Percentiles rank a stretch among this genome's conserved stretches.
Conservation (phyloP, 2,797 vertebrate genomes). For the Cynodonichthys magdalenae region DNA sequence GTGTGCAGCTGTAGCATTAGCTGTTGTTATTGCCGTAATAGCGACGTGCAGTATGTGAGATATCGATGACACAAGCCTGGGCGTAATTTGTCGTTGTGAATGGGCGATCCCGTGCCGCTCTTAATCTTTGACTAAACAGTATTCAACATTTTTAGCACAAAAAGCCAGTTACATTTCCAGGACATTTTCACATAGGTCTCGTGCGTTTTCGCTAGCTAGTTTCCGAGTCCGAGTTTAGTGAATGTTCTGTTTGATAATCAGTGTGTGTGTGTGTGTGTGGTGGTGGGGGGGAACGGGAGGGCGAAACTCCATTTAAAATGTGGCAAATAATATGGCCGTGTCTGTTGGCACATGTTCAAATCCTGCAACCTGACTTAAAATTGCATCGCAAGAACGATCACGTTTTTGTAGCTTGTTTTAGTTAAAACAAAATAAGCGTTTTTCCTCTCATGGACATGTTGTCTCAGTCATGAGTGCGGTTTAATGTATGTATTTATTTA, state of each 20-base stretch:
- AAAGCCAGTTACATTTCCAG: conserved; percentile 5
- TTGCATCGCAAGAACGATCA: not conserved
- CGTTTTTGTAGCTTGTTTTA: not conserved
- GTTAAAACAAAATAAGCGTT: not conserved
- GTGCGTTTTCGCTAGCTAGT: conserved; percentile 22
- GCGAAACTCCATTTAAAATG: conserved; percentile 13
- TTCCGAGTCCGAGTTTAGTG: conserved; percentile 13
- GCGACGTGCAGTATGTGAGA: conserved; percentile 57
- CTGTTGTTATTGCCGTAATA: conserved; percentile 38
- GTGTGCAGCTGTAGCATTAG: conserved; percentile 48
- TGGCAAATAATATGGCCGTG: conserved; percentile 15
- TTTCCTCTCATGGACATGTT: not conserved
- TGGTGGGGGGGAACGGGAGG: not conserved
- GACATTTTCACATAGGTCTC: conserved; percentile 10
- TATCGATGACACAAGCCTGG: conserved; percentile 35
- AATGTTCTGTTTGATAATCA: not conserved
- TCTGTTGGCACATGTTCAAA: conserved; percentile 4
- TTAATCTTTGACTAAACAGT: conserved; percentile 6
- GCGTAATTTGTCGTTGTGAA: conserved; percentile 26
- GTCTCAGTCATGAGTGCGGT: not conserved
- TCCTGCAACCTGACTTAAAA: not conserved
- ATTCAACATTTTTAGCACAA: not conserved
- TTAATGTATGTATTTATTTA: too few species aligned
- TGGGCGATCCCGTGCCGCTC: conserved; percentile 20
- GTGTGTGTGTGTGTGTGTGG: not conserved